A percentile compares a stretch with the other conserved stretches of the same genome.
phyloP scores from a whole-genome alignment of 2,888 invertebrate species.

The Escarpia spicata region DNA sequence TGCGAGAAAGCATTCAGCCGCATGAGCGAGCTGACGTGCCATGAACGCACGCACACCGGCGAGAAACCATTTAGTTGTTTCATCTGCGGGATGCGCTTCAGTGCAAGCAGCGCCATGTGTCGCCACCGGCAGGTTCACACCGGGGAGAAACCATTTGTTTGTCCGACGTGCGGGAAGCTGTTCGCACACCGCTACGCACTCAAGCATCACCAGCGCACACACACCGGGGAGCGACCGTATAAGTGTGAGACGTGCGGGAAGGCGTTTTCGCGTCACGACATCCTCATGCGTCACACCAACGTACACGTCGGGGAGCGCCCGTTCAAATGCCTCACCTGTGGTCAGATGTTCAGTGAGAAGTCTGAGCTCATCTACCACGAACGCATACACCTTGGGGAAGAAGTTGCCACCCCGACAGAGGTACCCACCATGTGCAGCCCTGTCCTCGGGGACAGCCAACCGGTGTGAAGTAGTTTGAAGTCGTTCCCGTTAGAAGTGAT shows the following conservation, averaged over 20 bases:
- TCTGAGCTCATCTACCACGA: neutral
- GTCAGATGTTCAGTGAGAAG: neutral
- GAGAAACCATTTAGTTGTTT: neutral
- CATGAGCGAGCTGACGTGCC: neutral
- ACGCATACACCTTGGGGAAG: neutral
- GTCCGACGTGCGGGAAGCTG: neutral
- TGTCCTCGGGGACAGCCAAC: neutral
- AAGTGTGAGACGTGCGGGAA: slow-evolving; percentile 1
- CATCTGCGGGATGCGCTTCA: slow-evolving; percentile 4
- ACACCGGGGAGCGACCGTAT: neutral
- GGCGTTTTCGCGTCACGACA: neutral
- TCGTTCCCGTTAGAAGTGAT: neutral
- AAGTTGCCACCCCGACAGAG: neutral
- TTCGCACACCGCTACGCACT: neutral
- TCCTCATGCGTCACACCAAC: neutral
- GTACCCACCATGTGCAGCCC: neutral
- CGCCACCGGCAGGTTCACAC: neutral
- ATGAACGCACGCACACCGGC: neutral
- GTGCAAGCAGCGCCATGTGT: neutral
- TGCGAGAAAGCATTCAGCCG: neutral
- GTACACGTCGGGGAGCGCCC: neutral
- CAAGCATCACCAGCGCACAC: neutral
- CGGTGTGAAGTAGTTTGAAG: neutral
- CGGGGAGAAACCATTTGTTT: neutral
- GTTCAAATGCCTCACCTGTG: neutral